Evolutionary conservation across 1,140 invertebrate species (phyloP).

Genomic region (Pogonomyrmex californicus): DNA sequence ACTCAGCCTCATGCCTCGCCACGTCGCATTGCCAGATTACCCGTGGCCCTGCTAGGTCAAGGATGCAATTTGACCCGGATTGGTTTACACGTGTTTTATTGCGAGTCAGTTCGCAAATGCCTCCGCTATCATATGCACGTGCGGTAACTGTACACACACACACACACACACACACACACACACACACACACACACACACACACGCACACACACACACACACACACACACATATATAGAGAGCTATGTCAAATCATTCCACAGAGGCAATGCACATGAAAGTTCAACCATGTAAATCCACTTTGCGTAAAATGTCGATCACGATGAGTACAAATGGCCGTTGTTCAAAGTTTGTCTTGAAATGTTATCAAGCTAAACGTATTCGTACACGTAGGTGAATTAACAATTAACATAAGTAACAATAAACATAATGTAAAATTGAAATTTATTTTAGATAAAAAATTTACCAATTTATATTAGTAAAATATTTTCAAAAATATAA

Average conservation of each 20-base stretch:
- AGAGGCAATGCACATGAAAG: constrained; percentile 5
- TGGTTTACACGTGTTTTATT: constrained; percentile 66
- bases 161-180: no score
- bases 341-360: constrained; percentile 7
- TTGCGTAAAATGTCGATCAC: constrained; percentile 28
- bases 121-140: constrained; percentile 24
- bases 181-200: no score
- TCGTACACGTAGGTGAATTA: neutral
- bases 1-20: constrained; percentile 57
- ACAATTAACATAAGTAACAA: neutral
- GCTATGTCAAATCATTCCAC: neutral
- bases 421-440: neutral
- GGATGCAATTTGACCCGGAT: constrained; percentile 79
- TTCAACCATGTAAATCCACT: constrained; percentile 30
- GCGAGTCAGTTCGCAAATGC: neutral
- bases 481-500: neutral
- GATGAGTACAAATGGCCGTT: constrained; percentile 13
- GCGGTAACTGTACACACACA: neutral
- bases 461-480: no score
- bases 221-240: no score
- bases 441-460: no score
- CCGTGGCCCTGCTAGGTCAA: constrained; percentile 77
- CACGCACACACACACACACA: no score
- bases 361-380: constrained; percentile 36
- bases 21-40: constrained; percentile 54